A percentile compares a stretch with the other conserved stretches of the same genome.
Conservation (phyloP, 2,113 vertebrate species). For the Oceanites oceanicus region DNA sequence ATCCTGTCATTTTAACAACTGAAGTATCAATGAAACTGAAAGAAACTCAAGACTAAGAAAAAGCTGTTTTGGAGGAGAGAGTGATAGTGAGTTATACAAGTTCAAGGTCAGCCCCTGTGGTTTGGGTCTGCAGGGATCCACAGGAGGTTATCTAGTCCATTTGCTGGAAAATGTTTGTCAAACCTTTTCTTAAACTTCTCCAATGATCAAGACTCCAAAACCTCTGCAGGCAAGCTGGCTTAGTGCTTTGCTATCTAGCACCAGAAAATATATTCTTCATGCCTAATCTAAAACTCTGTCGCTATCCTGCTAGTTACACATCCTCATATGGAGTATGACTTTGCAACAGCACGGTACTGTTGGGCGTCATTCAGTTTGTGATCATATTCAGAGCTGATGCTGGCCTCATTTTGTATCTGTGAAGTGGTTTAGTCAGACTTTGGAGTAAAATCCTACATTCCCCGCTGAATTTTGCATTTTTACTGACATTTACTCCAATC, state of each 20-base stretch:
- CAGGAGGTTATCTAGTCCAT: neutral
- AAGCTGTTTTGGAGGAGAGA: neutral
- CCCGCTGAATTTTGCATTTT: neutral
- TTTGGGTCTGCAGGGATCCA: neutral
- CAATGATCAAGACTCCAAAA: neutral
- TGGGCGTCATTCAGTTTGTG: neutral
- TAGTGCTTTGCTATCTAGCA: neutral
- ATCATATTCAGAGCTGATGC: neutral
- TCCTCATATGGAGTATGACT: neutral
- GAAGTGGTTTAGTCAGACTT: neutral
- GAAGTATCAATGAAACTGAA: neutral
- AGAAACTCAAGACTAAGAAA: neutral
- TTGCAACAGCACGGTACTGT: neutral
- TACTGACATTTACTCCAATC: neutral
- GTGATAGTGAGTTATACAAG: neutral
- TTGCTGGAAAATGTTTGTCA: neutral
- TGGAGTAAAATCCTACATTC: neutral
- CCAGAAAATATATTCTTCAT: neutral
- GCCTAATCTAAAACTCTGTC: neutral
- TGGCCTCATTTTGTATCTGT: neutral
- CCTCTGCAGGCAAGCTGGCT: neutral
- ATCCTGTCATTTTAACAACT: neutral
- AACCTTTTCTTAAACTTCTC: neutral
- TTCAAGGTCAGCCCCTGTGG: neutral
- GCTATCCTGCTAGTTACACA: neutral